phyloP scores from a whole-genome alignment of 2,113 vertebrate species.

The Polyodon spathula region DNA sequence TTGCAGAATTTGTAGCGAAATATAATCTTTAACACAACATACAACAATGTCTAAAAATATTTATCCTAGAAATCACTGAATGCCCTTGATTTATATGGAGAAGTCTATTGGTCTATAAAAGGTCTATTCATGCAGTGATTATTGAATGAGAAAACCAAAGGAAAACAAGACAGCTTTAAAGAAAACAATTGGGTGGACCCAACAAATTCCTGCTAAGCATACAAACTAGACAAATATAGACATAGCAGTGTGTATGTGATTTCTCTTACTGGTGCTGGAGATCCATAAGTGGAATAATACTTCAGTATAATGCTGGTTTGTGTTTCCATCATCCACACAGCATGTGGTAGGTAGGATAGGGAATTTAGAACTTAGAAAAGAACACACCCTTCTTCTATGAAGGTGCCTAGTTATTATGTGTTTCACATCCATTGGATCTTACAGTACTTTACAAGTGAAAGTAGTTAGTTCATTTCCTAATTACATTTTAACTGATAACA shows the following conservation, averaged over 20 bases:
- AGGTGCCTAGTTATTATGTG: too few species aligned
- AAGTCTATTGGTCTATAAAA: conserved; percentile 33
- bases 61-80: conserved; percentile 4
- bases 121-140: conserved; percentile 50
- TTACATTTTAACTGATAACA: too few species aligned
- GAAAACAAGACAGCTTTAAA: conserved; percentile 49
- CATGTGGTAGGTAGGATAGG: too few species aligned
- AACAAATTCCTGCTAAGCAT: conserved; percentile 45
- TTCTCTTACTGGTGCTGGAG: conserved; percentile 30
- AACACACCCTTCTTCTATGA: too few species aligned
- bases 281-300: not conserved
- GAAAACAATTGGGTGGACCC: conserved; percentile 48
- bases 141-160: conserved; percentile 26
- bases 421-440: too few species aligned
- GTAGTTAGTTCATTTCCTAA: too few species aligned
- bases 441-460: too few species aligned
- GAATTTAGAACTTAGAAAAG: too few species aligned
- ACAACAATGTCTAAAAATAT: conserved; percentile 8
- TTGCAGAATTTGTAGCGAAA: conserved; percentile 16
- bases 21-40: conserved; percentile 5
- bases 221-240: conserved; percentile 16
- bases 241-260: conserved; percentile 29
- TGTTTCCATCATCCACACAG: too few species aligned
- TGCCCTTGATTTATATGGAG: conserved; percentile 6
- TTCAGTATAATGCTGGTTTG: too few species aligned